Percentiles rank a stretch among this genome's conserved stretches.
phyloP scores from a whole-genome alignment of 2,797 vertebrate genomes.

The Selene dorsalis region DNA sequence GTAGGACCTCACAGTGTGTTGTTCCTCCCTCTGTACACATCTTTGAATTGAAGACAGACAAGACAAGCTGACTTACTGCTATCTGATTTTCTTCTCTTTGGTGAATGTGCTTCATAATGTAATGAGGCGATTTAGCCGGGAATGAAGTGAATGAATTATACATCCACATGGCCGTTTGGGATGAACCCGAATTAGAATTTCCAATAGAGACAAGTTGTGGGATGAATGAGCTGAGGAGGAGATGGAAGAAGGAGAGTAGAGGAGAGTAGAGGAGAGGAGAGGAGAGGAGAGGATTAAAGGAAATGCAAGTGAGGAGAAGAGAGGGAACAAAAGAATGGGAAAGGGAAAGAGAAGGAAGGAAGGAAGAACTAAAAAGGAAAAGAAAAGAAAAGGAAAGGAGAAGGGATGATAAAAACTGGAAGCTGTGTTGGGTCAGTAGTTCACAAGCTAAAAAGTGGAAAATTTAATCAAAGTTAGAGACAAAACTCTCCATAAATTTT shows the following conservation, averaged over 20 bases:
- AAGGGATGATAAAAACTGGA: not conserved
- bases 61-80: slow-evolving; percentile 63
- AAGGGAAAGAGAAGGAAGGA: not conserved
- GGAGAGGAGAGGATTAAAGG: not conserved
- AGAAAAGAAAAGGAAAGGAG: not conserved
- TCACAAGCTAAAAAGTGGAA: slow-evolving; percentile 7
- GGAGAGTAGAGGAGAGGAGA: not conserved
- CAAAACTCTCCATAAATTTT: slow-evolving; percentile 16
- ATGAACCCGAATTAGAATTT: slow-evolving; percentile 68
- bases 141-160: slow-evolving; percentile 74
- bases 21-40: slow-evolving; percentile 66
- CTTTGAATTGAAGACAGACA: slow-evolving; percentile 54
- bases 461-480: slow-evolving; percentile 12
- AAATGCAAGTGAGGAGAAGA: not conserved
- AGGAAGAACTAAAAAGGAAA: too few relatives aligned
- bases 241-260: not conserved
- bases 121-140: slow-evolving; percentile 67
- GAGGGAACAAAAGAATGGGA: not conserved
- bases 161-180: slow-evolving; percentile 55
- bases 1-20: slow-evolving; percentile 61
- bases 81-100: slow-evolving; percentile 72
- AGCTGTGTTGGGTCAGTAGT: not conserved
- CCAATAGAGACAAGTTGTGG: slow-evolving; percentile 41
- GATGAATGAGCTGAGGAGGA: slow-evolving; percentile 29
- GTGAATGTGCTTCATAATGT: slow-evolving; percentile 71